Percentiles rank a stretch among this genome's conserved stretches.
These are phyloP conservation scores for Telenomus remus DNA, from an alignment of 1,140 invertebrate genomes.

Conservation along the genomic window DNA sequence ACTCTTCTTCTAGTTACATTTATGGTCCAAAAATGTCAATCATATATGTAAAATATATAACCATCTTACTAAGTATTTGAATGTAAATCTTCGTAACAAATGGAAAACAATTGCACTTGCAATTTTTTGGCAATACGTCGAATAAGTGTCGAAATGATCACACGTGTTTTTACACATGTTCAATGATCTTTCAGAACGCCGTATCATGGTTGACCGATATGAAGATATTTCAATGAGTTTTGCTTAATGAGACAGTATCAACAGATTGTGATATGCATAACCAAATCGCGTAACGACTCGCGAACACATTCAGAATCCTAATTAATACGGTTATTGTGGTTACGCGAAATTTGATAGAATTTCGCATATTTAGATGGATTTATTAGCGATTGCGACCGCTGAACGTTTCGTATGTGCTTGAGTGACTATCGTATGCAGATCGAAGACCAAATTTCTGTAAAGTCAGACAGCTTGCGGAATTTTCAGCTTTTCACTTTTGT, in stretches of 20 bases:
- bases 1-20: too few relatives aligned
- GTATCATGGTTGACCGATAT: constrained; percentile 20
- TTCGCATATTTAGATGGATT: constrained; percentile 46
- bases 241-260: constrained; percentile 56
- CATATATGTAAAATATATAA: too few relatives aligned
- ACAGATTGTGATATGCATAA: constrained; percentile 47
- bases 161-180: not conserved
- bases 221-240: constrained; percentile 58
- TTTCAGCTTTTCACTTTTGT: not conserved
- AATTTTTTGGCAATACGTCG: too few relatives aligned
- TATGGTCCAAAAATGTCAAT: too few relatives aligned
- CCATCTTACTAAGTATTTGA: too few relatives aligned
- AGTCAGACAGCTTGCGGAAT: too few relatives aligned
- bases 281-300: constrained; percentile 54
- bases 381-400: constrained; percentile 41
- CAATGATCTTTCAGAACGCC: not conserved
- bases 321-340: constrained; percentile 52
- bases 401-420: not conserved
- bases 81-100: too few relatives aligned
- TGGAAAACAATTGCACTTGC: too few relatives aligned
- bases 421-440: not conserved
- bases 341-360: constrained; percentile 14
- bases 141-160: not conserved
- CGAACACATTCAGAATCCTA: constrained; percentile 49
- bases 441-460: not conserved